A percentile compares a stretch with the other conserved stretches of the same genome.
Evolutionary conservation across 2,113 vertebrate species (phyloP).

Genomic region (Microtus pennsylvanicus): DNA sequence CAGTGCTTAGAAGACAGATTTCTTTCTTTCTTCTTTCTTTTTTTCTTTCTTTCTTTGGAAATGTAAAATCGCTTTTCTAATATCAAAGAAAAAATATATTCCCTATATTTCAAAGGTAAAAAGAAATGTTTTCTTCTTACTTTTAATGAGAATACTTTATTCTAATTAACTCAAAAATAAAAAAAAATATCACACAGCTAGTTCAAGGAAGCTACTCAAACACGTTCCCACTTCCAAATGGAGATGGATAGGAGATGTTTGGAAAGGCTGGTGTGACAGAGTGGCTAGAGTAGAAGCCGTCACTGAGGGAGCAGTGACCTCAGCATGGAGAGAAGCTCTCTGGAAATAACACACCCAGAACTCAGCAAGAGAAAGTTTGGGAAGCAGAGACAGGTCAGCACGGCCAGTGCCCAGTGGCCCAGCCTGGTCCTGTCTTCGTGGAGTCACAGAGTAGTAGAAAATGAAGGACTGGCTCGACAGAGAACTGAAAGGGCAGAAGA

Average conservation of each 20-base stretch:
- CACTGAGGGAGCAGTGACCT: background rate
- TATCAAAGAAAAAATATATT: background rate
- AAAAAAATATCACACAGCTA: background rate
- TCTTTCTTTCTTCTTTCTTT: background rate
- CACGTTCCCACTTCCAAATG: background rate
- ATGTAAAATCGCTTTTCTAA: background rate
- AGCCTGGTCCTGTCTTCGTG: background rate
- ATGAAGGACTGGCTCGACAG: background rate
- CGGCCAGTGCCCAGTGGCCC: background rate
- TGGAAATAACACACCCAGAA: background rate
- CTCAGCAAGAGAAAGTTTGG: background rate
- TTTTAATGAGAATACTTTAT: background rate
- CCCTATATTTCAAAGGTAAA: background rate
- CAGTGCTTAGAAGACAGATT: background rate
- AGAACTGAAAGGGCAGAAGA: background rate
- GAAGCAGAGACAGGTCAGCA: background rate
- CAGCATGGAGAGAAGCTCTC: background rate
- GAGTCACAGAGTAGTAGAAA: background rate
- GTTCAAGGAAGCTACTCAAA: background rate
- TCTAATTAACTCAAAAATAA: background rate
- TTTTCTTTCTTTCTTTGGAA: too few species aligned
- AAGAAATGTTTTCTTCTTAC: background rate
- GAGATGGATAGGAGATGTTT: background rate
- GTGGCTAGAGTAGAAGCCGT: background rate
- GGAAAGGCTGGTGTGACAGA: background rate